Percentiles rank a stretch among this genome's conserved stretches.
phyloP scores from a whole-genome alignment of 64 coral and sea anemone species.

The Stichodactyla helianthus region DNA sequence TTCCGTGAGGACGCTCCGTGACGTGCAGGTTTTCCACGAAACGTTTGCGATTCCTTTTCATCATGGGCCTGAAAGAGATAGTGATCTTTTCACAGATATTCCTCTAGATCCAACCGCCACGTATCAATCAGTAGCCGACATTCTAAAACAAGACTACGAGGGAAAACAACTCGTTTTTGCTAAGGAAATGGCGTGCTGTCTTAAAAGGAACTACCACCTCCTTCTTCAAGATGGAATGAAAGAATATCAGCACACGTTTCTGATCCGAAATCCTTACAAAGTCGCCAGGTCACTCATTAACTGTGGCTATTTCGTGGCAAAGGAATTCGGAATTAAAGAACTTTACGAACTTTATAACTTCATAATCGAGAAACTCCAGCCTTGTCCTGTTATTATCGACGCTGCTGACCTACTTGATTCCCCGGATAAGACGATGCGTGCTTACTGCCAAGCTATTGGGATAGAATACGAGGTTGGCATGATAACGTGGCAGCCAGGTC shows the following conservation, averaged over 20 bases:
- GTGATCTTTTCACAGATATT: conserved; percentile 16
- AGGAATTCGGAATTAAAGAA: conserved; percentile 30
- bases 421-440: conserved; percentile 44
- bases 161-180: conserved; percentile 31
- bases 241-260: conserved; percentile 36
- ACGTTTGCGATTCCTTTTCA: conserved; percentile 23
- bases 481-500: conserved; percentile 33
- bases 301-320: conserved; percentile 34
- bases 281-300: conserved; percentile 19
- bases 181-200: conserved; percentile 45
- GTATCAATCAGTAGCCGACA: conserved; percentile 30
- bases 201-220: conserved; percentile 18
- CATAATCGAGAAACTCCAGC: conserved; percentile 17
- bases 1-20: conserved; percentile 20
- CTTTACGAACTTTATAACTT: conserved; percentile 32
- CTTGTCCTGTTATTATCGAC: conserved; percentile 35
- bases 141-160: neutral
- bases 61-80: conserved; percentile 24
- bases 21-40: conserved; percentile 42
- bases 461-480: conserved; percentile 33
- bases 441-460: conserved; percentile 30
- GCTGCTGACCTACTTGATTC: conserved; percentile 31
- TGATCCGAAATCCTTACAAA: conserved; percentile 26
- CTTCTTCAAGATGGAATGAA: conserved; percentile 25
- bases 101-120: conserved; percentile 23